These are phyloP conservation scores for Myiozetetes cayanensis DNA, from an alignment of 2,113 vertebrate genomes.

Conservation along the genomic window DNA sequence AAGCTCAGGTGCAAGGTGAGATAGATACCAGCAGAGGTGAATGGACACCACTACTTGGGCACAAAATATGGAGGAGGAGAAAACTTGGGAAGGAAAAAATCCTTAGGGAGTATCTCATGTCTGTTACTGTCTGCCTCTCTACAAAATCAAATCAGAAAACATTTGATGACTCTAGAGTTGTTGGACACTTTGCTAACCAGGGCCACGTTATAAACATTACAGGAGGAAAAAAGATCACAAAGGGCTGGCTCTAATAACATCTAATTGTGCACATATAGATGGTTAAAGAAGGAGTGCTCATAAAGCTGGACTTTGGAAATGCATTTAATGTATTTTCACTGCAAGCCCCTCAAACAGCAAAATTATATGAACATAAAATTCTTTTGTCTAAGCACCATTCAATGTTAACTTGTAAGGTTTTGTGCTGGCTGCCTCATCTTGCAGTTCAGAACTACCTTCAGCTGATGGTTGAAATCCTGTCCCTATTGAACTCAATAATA, in stretches of 20 bases:
- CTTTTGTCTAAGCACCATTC: background rate
- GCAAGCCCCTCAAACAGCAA: background rate
- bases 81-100: background rate
- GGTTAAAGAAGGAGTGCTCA: background rate
- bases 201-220: fast-evolving
- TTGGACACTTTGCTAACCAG: background rate
- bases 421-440: background rate
- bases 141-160: background rate
- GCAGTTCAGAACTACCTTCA: background rate
- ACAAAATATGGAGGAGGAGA: background rate
- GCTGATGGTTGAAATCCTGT: background rate
- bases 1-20: background rate
- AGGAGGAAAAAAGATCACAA: background rate
- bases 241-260: background rate
- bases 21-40: background rate
- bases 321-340: background rate
- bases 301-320: background rate
- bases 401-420: background rate
- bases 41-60: background rate
- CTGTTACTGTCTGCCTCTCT: background rate
- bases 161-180: background rate
- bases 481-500: background rate
- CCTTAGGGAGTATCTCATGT: background rate
- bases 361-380: background rate
- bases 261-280: background rate